These are phyloP conservation scores for Ormyrus thymus DNA, from an alignment of 2,888 invertebrate genomes.

Conservation along the genomic window DNA sequence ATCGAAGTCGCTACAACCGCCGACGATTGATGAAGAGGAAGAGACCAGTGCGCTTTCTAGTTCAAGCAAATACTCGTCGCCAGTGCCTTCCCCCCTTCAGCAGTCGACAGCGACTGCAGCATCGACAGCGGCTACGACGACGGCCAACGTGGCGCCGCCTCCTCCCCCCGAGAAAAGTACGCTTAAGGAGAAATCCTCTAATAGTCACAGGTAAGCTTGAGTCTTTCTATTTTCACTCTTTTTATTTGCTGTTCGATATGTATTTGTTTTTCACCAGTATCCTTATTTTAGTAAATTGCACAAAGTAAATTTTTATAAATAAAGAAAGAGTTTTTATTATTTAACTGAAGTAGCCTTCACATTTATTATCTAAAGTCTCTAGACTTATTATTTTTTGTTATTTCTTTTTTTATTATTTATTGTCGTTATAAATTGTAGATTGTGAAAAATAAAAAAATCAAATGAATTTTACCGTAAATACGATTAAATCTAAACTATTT, in stretches of 20 bases:
- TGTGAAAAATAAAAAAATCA: no score
- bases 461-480: no score
- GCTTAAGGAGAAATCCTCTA: constrained; percentile 70
- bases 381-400: neutral
- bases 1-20: constrained; percentile 50
- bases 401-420: neutral
- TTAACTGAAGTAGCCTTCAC: no score
- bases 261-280: no score
- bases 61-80: constrained; percentile 78
- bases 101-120: constrained; percentile 5
- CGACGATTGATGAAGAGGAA: constrained; percentile 72
- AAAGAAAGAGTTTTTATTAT: no score
- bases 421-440: no score
- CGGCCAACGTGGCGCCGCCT: constrained; percentile 3
- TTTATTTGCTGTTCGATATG: neutral
- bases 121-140: neutral
- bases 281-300: no score
- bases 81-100: constrained; percentile 75
- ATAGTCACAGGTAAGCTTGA: constrained; percentile 67
- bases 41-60: constrained; percentile 73
- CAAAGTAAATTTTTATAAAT: no score
- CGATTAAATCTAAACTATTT: no score
- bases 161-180: constrained; percentile 65
- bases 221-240: constrained; percentile 15
- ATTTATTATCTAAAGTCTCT: no score